Base-by-base conservation (phyloP, 2,113 vertebrate genomes). In the Lichenostomus cassidix region DNA sequence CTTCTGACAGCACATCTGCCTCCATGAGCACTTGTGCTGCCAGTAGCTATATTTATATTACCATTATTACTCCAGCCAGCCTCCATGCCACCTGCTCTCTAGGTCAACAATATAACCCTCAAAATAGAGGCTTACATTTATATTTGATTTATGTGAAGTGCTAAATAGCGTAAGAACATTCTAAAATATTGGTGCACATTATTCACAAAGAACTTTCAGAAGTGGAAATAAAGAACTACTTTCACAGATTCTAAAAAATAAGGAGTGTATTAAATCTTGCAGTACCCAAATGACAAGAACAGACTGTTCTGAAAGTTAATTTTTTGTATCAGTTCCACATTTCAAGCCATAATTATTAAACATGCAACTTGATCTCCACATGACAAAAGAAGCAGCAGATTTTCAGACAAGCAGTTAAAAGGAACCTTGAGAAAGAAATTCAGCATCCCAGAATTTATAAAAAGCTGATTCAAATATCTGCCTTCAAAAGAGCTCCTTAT, bases 291-390 rank as follows among this genome's bases (percentile, higher is more conserved):
- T 65, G 70, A 87, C 53, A 94, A 27, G 50, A 95, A 92, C 92
- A 96, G 95, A 94, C 83, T 94, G 83, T 64, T 91, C 86, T 41
- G 49, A 49, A 94, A 95, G 87, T 89, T 90, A 60, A 29, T 80
- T 88, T 95, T 83, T 89, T 81, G 60, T 74, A 64, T 55, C 69
- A 75, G 47, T 52, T 91, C 86, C 83, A 56, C 56, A 89, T 92
- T 93, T 81, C 68, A 81, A 93, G 83, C 60, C 69, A 18, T 41
- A 64, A 90, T 89, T 95, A 84, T 92, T 95, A 95, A 95, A 90
- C 65, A 60, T 27, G 86, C 73, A 78, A 81, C 73, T 79, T 59
- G 90, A 87, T 88, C 71, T 81, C 83, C 47, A 37, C 68, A 71
- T 37, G 76, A 94, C 92, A 89, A 96, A 94, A 94, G 88, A 1